These are phyloP conservation scores for Polymixis flavicincta DNA, from an alignment of 2,888 invertebrate genomes.

Conservation along the genomic window DNA sequence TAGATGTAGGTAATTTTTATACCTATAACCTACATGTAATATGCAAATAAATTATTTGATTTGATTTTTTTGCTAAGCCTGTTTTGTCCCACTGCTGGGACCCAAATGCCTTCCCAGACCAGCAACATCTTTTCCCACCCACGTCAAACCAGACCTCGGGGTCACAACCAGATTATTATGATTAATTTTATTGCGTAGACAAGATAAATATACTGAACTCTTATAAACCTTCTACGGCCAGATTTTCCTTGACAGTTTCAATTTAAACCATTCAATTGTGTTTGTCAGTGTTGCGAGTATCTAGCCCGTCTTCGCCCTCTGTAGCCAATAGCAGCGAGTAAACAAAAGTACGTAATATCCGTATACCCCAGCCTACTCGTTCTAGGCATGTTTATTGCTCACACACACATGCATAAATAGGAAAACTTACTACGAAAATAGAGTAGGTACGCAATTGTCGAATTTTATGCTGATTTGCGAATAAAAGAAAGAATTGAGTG, in stretches of 20 bases:
- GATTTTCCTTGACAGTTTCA: neutral
- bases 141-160: neutral
- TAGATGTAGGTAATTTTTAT: too few species aligned
- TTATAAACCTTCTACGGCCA: neutral
- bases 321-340: constrained; percentile 8
- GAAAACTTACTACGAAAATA: neutral
- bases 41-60: too few species aligned
- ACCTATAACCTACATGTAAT: too few species aligned
- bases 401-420: neutral
- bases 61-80: too few species aligned
- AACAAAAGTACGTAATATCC: constrained; percentile 51
- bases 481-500: neutral
- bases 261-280: neutral
- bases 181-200: too few species aligned
- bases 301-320: neutral
- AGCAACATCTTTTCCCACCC: neutral
- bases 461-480: neutral
- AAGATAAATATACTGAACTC: neutral
- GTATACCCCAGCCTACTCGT: constrained; percentile 8
- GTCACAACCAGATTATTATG: neutral
- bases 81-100: too few species aligned
- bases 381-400: constrained; percentile 33
- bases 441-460: neutral
- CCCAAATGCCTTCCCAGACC: too few species aligned
- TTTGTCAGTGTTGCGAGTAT: neutral